phyloP scores from a whole-genome alignment of 2,888 invertebrate genomes.

The Rhynchonema sp. region DNA sequence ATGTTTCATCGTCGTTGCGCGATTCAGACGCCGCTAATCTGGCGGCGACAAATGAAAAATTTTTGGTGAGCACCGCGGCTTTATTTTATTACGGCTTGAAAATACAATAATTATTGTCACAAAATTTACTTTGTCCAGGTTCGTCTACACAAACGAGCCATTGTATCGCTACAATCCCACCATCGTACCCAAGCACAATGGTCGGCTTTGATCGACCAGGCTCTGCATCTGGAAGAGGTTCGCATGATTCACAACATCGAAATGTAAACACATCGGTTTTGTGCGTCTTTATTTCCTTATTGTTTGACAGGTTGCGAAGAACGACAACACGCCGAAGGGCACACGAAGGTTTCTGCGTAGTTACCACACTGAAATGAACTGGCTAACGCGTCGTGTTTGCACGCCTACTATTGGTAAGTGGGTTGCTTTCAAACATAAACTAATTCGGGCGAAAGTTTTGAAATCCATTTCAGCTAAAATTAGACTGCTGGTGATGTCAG shows the following conservation, averaged over 20 bases:
- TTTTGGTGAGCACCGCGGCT: constrained; percentile 2
- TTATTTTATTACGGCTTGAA: background rate
- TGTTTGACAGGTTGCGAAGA: background rate
- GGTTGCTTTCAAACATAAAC: background rate
- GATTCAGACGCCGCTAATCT: constrained; percentile 6
- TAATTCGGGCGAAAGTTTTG: no score
- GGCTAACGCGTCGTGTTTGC: background rate
- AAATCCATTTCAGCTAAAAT: no score
- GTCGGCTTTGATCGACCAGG: constrained; percentile 57
- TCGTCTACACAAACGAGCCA: constrained; percentile 72
- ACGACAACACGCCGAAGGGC: background rate
- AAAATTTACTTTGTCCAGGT: no score
- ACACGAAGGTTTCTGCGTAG: background rate
- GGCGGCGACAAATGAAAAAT: constrained; percentile 1
- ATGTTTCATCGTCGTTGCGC: background rate
- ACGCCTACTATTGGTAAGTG: background rate
- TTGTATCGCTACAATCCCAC: constrained; percentile 70
- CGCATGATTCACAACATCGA: background rate
- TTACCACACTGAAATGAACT: background rate
- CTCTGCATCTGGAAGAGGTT: constrained; percentile 54
- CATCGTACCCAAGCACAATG: constrained; percentile 71
- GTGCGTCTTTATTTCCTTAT: background rate
- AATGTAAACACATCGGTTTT: background rate
- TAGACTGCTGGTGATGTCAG: no score
- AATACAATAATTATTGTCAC: background rate